Conservation (phyloP, 1,140 invertebrate genomes). For the Drosophila watanabei region DNA sequence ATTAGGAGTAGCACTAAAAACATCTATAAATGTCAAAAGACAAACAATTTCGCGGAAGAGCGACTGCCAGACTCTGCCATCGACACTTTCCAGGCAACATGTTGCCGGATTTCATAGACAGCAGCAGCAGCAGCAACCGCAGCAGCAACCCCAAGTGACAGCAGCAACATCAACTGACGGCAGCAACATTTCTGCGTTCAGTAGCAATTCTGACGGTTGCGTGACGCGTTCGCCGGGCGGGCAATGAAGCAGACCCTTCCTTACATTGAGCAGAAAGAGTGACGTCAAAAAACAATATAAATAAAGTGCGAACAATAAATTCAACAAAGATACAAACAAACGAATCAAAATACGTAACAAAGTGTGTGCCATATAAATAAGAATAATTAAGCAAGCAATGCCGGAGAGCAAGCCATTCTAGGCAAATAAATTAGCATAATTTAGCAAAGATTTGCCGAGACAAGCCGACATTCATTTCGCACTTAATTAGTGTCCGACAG, state of each 20-base stretch:
- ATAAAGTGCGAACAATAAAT: conserved; percentile 32
- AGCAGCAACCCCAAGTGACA: conserved; percentile 49
- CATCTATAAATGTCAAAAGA: conserved; percentile 72
- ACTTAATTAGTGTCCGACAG: conserved; percentile 77
- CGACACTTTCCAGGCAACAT: conserved; percentile 58
- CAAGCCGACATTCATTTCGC: conserved; percentile 68
- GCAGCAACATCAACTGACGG: conserved; percentile 39
- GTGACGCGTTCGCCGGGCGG: conserved; percentile 50
- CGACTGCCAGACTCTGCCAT: conserved; percentile 23
- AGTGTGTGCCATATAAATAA: conserved; percentile 28
- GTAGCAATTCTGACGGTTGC: conserved; percentile 63
- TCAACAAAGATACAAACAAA: conserved; percentile 10
- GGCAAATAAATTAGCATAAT: conserved; percentile 40
- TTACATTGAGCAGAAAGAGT: background rate
- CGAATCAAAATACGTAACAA: conserved; percentile 27
- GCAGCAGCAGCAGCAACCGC: conserved; percentile 13
- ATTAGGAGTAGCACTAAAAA: conserved; percentile 72
- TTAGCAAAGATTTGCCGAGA: conserved; percentile 25
- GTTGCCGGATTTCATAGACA: conserved; percentile 38
- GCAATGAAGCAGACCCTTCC: conserved; percentile 25
- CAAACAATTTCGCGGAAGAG: conserved; percentile 68
- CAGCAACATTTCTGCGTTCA: conserved; percentile 63
- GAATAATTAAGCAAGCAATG: conserved; percentile 1
- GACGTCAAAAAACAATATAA: conserved; percentile 8
- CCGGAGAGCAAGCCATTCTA: background rate